Evolutionary conservation across 2,888 invertebrate species (phyloP), one percentile per base, ranked within the genome.

Genomic region (Chymomyza amoena): DNA sequence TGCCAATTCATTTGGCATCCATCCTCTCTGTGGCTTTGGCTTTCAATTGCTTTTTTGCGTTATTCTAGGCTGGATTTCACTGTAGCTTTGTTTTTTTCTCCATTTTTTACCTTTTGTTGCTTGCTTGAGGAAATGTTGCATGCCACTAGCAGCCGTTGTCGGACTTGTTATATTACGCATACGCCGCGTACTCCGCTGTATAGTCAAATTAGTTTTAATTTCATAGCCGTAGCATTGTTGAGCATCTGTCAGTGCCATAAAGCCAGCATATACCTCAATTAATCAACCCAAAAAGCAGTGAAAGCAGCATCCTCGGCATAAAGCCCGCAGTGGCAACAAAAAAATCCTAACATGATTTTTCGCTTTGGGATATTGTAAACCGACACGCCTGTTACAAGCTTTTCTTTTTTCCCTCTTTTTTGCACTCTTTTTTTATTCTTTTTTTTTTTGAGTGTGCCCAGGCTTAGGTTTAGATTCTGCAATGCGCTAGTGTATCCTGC

Each of bases 321-420:
- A 54, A 54, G 54, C 54, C 54, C 54, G 54, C 18, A 56, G 28
- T 16, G n/a, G 57, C 36, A 61, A 61, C 18, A 39, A 20, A 25
- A 63, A 63, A 52, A 54, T 52, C 16, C n/a, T 63, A 18, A 56
- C 18, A 52, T 32, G 56, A 81, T 77, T 89, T 90, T 90, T 87
- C 88, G 88, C 88, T 89, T 90, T 89, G 85, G 78, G 72, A 81
- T 76, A 86, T 87, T 87, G 88, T 89, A 81, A 81, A 78, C 80
- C 67, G 77, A 88, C 87, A 86, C 84, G 77, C 68, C 71, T 67
- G 66, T 69, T 68, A 52, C 56, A 65, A 65, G 69, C 69, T 66
- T 61, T 64, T 61, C 59, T 60, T 59, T 67, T 61, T 61, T 64
- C 57, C 59, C 32, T 32, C 52, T 59, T 67, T 61, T 70, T 64